Evolutionary conservation across 2,888 invertebrate genomes (phyloP).

Genomic region (Lydus trimaculatus): DNA sequence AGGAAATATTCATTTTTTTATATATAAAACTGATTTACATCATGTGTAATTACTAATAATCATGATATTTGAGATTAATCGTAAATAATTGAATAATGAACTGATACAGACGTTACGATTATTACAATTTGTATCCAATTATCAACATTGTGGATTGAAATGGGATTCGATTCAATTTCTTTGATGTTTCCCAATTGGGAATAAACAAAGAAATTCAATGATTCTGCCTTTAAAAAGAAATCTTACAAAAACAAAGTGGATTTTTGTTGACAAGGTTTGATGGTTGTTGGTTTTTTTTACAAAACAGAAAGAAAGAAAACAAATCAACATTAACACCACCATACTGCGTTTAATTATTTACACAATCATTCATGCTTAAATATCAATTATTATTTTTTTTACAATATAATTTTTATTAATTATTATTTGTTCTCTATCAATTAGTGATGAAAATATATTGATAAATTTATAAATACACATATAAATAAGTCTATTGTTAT

Average conservation of each 20-base stretch:
- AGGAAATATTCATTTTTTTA: conserved; percentile 21
- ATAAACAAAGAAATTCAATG: conserved; percentile 13
- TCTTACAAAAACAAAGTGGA: conserved; percentile 43
- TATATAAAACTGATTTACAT: conserved; percentile 42
- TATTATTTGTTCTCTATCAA: conserved; percentile 53
- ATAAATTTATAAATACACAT: conserved; percentile 56
- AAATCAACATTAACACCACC: conserved; percentile 50
- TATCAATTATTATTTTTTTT: conserved; percentile 29
- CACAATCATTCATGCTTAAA: conserved; percentile 47
- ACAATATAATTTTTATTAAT: conserved; percentile 31
- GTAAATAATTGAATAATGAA: conserved; percentile 24
- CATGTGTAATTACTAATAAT: conserved; percentile 22
- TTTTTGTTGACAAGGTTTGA: conserved; percentile 41
- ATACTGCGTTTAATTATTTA: conserved; percentile 49
- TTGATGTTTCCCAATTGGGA: conserved; percentile 38
- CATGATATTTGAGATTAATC: conserved; percentile 14
- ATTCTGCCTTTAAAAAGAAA: conserved; percentile 27
- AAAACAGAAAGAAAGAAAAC: conserved; percentile 32
- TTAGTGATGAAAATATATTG: conserved; percentile 60
- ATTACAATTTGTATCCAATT: conserved; percentile 38
- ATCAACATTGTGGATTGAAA: conserved; percentile 47
- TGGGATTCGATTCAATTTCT: conserved; percentile 30
- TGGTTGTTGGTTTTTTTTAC: conserved; percentile 40
- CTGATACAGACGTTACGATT: conserved; percentile 53
- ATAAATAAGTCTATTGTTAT: conserved; percentile 54